These are phyloP conservation scores for Tachypleus tridentatus DNA, from an alignment of 1,140 invertebrate species.

Conservation along the genomic window DNA sequence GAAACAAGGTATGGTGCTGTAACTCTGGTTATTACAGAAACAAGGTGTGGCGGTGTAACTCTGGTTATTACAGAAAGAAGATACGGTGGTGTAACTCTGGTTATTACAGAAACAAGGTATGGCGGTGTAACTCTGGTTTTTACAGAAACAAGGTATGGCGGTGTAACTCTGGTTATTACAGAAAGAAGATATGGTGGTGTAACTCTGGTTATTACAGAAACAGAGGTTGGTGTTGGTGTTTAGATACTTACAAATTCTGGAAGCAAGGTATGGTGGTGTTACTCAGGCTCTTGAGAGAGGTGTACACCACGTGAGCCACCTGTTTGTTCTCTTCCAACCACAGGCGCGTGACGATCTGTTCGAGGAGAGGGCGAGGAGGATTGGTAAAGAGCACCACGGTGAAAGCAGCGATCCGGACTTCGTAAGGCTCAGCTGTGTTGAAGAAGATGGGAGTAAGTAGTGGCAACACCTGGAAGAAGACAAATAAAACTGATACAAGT, in stretches of 20 bases:
- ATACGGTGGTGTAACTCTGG: too few species aligned
- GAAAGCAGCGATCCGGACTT: slow-evolving; percentile 24
- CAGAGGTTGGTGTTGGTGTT: too few species aligned
- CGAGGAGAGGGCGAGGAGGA: slow-evolving; percentile 15
- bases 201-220: too few species aligned
- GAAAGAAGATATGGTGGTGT: too few species aligned
- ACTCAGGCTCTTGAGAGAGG: slow-evolving; percentile 9
- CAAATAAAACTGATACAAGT: neutral
- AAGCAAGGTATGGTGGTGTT: slow-evolving; percentile 14
- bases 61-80: too few species aligned
- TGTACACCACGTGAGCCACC: slow-evolving; percentile 14
- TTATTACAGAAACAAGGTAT: too few species aligned
- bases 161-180: too few species aligned
- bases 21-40: too few species aligned
- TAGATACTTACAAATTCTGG: slow-evolving; percentile 4
- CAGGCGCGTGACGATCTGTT: slow-evolving; percentile 19
- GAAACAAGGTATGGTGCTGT: too few species aligned
- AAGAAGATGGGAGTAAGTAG: slow-evolving; percentile 17
- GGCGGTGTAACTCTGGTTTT: too few species aligned
- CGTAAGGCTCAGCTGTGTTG: slow-evolving; percentile 18
- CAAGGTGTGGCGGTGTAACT: too few species aligned
- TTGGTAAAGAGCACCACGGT: slow-evolving; percentile 11
- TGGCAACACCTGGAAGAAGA: slow-evolving; percentile 7
- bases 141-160: too few species aligned
- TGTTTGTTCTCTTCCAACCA: slow-evolving; percentile 15